A percentile compares a stretch with the other conserved stretches of the same genome.
phyloP scores from a whole-genome alignment of 2,888 invertebrate genomes.

The Epinotia demarniana region DNA sequence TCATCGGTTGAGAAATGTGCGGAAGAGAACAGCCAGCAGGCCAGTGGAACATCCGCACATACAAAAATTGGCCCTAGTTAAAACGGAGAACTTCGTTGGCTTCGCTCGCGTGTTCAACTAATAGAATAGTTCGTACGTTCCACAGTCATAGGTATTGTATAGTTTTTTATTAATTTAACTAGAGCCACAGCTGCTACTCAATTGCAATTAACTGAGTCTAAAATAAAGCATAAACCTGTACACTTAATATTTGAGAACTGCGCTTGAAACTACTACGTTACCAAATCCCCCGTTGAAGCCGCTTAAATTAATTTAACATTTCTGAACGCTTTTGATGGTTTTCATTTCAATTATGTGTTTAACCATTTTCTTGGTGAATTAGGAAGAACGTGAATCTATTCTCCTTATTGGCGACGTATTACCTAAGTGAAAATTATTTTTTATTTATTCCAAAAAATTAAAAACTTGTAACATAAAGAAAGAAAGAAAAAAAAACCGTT shows the following conservation, averaged over 20 bases:
- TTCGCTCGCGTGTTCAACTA: no score
- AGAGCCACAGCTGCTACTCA: background rate
- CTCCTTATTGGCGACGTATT: no score
- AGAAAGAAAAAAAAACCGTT: no score
- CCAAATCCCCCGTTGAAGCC: background rate
- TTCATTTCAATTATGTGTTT: background rate
- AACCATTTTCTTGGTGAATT: background rate
- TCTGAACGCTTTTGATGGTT: background rate
- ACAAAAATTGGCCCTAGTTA: no score
- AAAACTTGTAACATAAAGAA: no score
- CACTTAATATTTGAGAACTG: background rate
- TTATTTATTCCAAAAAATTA: no score
- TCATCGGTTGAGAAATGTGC: no score
- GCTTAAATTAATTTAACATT: conserved; percentile 22
- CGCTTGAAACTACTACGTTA: conserved; percentile 5
- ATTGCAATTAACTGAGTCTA: background rate
- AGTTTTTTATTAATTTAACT: background rate
- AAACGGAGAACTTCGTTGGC: no score
- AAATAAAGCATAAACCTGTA: background rate
- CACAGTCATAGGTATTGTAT: background rate
- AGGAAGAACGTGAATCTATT: background rate
- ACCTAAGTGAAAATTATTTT: no score
- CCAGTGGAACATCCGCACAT: no score
- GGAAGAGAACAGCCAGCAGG: no score
- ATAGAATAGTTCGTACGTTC: background rate